Base-by-base conservation (phyloP, 30 jellyfish, hydroid and myxozoan genomes). In the Turritopsis rubra region DNA sequence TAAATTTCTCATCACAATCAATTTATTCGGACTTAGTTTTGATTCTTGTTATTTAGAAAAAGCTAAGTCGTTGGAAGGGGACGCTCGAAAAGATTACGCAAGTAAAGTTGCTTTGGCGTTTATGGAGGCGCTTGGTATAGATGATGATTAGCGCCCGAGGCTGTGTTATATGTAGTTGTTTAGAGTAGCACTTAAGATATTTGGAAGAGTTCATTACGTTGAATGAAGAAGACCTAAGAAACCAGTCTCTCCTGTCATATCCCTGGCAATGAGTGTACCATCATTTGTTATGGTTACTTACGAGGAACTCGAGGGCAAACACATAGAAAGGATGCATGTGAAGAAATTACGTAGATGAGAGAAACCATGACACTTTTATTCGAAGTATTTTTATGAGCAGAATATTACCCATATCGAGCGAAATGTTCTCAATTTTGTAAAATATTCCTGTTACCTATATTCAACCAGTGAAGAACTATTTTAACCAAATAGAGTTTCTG, bases 91-190 rank as follows among this genome's bases (percentile, higher is more conserved):
- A 54, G 93, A 83, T 24, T 92, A 84, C 76, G 98, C 98, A 9
- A 96, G 88, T 65, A 83, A 88, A 85, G 95, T 92, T 31, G 93
- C 95, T 7, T n/a, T 88, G 21, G 98, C 96, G 21, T 92, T 92
- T 79, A 88, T 95, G 98, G 92, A 75, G 75, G 96, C 98, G 53
- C 80, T 92, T 87, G 98, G 94, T 52, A 75, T 73, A 52, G 95
- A 88, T 65, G 98, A 92, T 17, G 96, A 41, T 41, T 41, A 3
- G 9, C 60, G 60, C 13, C 60, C 5, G 13, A 41, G 60, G 13
- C 13, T 41, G 60, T 41, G 60, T 41, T 3, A 13, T 3, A 41
- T 5, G 13, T 41, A 41, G 60, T n/a, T n/a, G n/a, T n/a, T n/a
- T n/a, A n/a, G n/a, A n/a, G n/a, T n/a, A n/a, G n/a, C n/a, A n/a